Evolutionary conservation across 1,140 invertebrate genomes (phyloP).

Genomic region (Diplogasteroides magnus): DNA sequence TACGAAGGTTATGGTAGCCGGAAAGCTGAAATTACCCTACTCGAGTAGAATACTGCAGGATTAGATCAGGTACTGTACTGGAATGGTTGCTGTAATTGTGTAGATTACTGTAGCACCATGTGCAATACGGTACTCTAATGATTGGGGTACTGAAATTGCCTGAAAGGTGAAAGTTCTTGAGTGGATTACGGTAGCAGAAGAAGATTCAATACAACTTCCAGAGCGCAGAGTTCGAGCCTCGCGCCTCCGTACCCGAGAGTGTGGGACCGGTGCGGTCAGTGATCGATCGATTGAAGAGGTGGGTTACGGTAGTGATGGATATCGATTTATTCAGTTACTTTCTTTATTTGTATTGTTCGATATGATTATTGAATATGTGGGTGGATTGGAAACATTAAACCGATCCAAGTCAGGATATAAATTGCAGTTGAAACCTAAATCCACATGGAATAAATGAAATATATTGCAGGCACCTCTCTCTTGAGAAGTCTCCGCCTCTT

Average conservation of each 20-base stretch:
- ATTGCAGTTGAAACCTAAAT: no score
- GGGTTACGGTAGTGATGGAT: not conserved
- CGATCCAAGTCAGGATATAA: no score
- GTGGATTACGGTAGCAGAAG: not conserved
- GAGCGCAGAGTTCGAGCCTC: not conserved
- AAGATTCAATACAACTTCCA: not conserved
- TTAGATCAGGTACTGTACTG: not conserved
- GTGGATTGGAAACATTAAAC: no score
- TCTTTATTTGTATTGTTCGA: no score
- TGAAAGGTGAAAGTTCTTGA: no score
- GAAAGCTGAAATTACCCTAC: not conserved
- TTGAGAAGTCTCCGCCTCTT: not conserved
- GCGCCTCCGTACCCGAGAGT: not conserved
- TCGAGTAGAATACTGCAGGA: not conserved
- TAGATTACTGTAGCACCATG: not conserved
- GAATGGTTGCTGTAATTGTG: no score
- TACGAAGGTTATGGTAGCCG: not conserved
- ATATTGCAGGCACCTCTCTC: not conserved
- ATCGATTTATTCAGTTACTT: no score
- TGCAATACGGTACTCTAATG: not conserved
- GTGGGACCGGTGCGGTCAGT: not conserved
- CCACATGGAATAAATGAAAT: no score
- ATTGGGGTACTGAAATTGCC: no score
- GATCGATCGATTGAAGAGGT: conserved; percentile 1
- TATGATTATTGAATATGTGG: no score